Conservation (phyloP, 2,113 vertebrate genomes). For the Pyrgilauda ruficollis region DNA sequence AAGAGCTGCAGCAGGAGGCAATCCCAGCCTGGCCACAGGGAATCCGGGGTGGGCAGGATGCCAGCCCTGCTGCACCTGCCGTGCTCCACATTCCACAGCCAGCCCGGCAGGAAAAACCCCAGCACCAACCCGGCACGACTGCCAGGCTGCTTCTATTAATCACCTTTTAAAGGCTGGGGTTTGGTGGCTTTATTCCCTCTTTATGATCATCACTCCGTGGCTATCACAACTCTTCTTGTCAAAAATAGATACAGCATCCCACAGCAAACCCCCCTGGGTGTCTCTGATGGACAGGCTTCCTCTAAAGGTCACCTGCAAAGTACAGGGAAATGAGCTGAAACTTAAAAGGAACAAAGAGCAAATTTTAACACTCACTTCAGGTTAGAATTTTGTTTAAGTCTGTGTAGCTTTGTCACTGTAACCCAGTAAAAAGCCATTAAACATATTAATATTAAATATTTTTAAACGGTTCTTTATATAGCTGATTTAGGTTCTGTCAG, state of each 20-base stretch:
- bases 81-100: neutral
- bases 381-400: neutral
- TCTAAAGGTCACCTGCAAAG: neutral
- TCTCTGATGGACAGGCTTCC: neutral
- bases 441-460: neutral
- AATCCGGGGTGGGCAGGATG: neutral
- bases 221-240: neutral
- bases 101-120: neutral
- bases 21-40: neutral
- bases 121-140: neutral
- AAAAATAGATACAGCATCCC: neutral
- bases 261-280: neutral
- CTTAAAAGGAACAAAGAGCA: neutral
- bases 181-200: neutral
- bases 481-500: neutral
- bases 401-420: neutral
- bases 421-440: neutral
- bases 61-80: neutral
- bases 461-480: neutral
- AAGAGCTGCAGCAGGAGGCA: neutral
- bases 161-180: neutral
- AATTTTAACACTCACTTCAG: neutral
- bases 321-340: neutral
- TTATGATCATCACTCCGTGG: neutral
- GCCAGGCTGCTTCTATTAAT: fast-evolving